A percentile compares a stretch with the other conserved stretches of the same genome.
These are phyloP conservation scores for Linnaemya vulpina DNA, from an alignment of 2,888 invertebrate species.

Conservation along the genomic window DNA sequence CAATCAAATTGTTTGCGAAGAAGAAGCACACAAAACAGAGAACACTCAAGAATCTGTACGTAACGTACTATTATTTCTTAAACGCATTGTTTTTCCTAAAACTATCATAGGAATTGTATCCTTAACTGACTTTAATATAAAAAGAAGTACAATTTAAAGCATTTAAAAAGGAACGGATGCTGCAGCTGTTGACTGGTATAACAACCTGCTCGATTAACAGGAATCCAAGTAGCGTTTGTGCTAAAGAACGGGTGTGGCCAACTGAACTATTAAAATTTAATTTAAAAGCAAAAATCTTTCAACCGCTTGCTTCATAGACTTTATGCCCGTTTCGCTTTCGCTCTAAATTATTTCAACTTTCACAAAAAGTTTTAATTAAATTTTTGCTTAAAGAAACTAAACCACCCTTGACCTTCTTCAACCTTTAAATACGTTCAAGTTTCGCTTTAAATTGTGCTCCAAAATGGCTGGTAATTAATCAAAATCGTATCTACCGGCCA, in stretches of 20 bases:
- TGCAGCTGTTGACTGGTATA: slow-evolving; percentile 46
- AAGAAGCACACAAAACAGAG: not conserved
- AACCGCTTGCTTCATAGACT: not conserved
- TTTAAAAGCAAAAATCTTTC: not conserved
- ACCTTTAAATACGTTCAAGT: slow-evolving; percentile 1
- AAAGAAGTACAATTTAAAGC: slow-evolving; percentile 22
- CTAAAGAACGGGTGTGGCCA: slow-evolving; percentile 8
- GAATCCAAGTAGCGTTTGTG: not conserved
- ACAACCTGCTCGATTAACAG: slow-evolving; percentile 50
- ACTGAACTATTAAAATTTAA: not conserved
- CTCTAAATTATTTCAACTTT: not conserved
- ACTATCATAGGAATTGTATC: slow-evolving; percentile 12
- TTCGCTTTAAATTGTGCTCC: slow-evolving; percentile 32
- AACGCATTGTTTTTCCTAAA: slow-evolving; percentile 16
- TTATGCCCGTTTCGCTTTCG: not conserved
- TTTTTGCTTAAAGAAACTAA: slow-evolving; percentile 14
- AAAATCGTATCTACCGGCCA: slow-evolving; percentile 33
- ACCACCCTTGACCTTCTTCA: slow-evolving; percentile 57
- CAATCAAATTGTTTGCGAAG: slow-evolving; percentile 42
- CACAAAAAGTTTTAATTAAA: not conserved
- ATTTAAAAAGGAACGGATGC: slow-evolving; percentile 50
- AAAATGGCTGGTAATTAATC: slow-evolving; percentile 58
- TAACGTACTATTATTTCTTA: slow-evolving; percentile 22
- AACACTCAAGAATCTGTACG: slow-evolving; percentile 3
- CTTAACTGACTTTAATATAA: slow-evolving; percentile 7